Conservation (phyloP, 2,797 vertebrate species). For the Bradypus variegatus region DNA sequence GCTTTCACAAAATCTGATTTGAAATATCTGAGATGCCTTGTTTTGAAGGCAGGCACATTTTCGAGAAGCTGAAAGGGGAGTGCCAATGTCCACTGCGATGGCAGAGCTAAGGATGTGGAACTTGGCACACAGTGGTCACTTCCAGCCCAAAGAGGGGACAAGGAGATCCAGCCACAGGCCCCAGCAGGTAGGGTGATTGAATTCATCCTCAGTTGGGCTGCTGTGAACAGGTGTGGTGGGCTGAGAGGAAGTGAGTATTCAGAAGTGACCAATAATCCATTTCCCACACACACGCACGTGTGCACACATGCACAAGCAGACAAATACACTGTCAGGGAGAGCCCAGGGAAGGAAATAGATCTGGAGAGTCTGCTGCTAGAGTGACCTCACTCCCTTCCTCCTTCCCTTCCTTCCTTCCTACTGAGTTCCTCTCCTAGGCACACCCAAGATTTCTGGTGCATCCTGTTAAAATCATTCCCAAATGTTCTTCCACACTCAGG, state of each 20-base stretch:
- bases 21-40: neutral
- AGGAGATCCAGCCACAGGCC: accelerated
- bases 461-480: neutral
- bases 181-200: neutral
- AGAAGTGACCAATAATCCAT: accelerated
- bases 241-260: accelerated
- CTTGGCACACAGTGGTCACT: neutral
- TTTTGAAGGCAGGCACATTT: accelerated
- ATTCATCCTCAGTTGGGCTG: neutral
- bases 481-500: neutral
- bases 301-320: neutral
- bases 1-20: neutral
- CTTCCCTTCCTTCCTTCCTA: neutral
- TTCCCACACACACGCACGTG: accelerated
- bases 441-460: neutral
- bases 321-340: neutral
- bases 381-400: accelerated
- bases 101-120: neutral
- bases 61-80: neutral
- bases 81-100: accelerated
- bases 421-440: accelerated
- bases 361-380: neutral
- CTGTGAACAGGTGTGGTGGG: neutral
- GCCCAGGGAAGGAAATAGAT: neutral
- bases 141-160: accelerated